Conservation (phyloP, 2,888 invertebrate genomes). For the Parapristionchus giblindavisi region DNA sequence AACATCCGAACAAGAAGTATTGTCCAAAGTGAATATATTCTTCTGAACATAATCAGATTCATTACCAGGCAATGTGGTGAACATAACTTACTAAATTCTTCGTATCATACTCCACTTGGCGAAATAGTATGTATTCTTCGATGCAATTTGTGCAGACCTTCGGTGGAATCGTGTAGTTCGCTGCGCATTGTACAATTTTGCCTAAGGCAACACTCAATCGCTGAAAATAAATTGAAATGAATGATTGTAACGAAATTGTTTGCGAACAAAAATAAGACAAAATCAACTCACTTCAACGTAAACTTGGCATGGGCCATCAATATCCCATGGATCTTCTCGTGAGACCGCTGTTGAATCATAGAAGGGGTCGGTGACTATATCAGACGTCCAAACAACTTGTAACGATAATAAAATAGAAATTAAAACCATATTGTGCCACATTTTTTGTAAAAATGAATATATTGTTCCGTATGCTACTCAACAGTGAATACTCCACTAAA, state of each 20-base stretch:
- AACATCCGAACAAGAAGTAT: slow-evolving; percentile 61
- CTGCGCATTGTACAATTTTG: slow-evolving; percentile 62
- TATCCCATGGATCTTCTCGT: slow-evolving; percentile 55
- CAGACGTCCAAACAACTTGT: neutral
- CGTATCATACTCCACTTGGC: slow-evolving; percentile 62
- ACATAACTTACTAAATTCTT: slow-evolving; percentile 56
- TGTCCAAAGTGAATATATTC: slow-evolving; percentile 52
- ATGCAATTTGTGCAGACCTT: slow-evolving; percentile 68
- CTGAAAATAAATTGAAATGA: neutral
- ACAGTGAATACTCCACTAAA: no score
- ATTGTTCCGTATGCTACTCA: no score
- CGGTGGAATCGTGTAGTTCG: slow-evolving; percentile 65
- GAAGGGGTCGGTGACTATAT: slow-evolving; percentile 3
- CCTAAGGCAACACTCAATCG: slow-evolving; percentile 18
- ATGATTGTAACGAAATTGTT: neutral
- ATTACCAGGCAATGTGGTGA: neutral
- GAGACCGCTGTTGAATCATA: no score
- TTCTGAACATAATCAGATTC: slow-evolving; percentile 40
- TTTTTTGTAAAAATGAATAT: no score
- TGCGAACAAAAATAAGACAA: neutral
- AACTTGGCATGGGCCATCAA: slow-evolving; percentile 63
- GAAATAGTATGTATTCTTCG: slow-evolving; percentile 61
- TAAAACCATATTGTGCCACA: no score
- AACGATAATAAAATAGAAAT: slow-evolving; percentile 3
- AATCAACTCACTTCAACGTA: slow-evolving; percentile 58